phyloP scores from a whole-genome alignment of 2,113 vertebrate species.

The Machaerirhynchus nigripectus region DNA sequence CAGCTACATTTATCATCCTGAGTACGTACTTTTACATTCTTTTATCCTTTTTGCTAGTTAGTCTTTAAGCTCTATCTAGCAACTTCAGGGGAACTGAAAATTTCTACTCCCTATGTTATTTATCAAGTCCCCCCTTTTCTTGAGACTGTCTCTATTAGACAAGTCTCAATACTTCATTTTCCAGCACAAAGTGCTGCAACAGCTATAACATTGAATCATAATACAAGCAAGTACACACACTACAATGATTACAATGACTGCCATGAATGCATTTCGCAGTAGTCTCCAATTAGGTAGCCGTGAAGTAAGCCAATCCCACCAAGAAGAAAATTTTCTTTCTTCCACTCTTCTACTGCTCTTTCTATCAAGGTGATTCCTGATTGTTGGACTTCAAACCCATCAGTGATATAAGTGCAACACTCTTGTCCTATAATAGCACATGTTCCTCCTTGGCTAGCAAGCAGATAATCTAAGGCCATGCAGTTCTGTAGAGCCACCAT shows the following conservation, averaged over 20 bases:
- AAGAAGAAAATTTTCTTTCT: background rate
- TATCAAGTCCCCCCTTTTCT: too few species aligned
- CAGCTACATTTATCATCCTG: too few species aligned
- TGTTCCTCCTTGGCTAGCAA: too few species aligned
- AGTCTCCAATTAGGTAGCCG: background rate
- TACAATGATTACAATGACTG: background rate
- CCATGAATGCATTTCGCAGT: background rate
- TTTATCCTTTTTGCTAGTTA: too few species aligned
- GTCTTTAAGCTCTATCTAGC: too few species aligned
- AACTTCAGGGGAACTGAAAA: too few species aligned
- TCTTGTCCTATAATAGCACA: too few species aligned
- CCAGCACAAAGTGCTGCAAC: background rate
- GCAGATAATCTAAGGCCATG: too few species aligned
- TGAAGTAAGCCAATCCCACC: background rate
- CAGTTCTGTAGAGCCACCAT: too few species aligned
- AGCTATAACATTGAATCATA: background rate
- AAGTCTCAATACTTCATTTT: background rate
- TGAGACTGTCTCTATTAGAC: too few species aligned
- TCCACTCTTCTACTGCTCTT: background rate
- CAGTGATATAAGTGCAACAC: background rate
- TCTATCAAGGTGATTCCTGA: background rate
- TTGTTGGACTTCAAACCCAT: background rate
- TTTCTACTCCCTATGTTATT: too few species aligned
- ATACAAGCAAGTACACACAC: background rate
- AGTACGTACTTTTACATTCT: too few species aligned